Evolutionary conservation across 1,140 invertebrate genomes (phyloP), one percentile per base, ranked within the genome.

Genomic region (Mycetomoellerius zeteki): DNA sequence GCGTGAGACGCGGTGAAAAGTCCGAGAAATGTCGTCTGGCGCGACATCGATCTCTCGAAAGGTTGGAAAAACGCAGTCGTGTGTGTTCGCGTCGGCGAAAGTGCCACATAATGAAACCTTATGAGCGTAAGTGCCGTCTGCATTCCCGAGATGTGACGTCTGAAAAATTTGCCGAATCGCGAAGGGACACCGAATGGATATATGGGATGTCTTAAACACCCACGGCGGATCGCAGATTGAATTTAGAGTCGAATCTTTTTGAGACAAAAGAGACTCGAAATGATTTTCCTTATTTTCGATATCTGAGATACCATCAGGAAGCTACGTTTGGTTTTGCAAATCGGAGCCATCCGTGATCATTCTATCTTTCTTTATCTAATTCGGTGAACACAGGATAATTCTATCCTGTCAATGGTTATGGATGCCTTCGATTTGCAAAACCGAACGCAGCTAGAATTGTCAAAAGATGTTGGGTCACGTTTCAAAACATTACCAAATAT

Each of bases 101-200:
- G 47, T 24, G 65, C 27, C 47, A 43, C 56, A 72, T 86, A 86
- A 86, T 86, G 85, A 86, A 86, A 86, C 67, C 78, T 86, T 86
- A 86, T 82, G 56, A 62, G 78, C 85, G 78, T 73, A 86, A 86
- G 30, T 84, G 85, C 30, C 54, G 50, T 16, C 37, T 52, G 30
- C 43, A 67, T 67, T 86, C 19, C 54, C 37, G 54, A 47, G 67
- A 84, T 30, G 80, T 73, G 69, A 37, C 69, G 37, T 73, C 72
- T 84, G 80, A 84, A 62, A 75, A 73, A 84, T 84, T 37, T 84
- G 69, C 69, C 33, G 37, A 72, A 73, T 82, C 67, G 54, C 27
- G 37, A 8, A 21, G 37, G 54, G 8, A 60, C 54, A n/a, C 2
- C 7, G 3, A 16, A 12, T 8, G 33, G 50, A 58, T 81, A 72